Base-by-base conservation (phyloP, 2,888 invertebrate genomes). In the Polydrusus cervinus region DNA sequence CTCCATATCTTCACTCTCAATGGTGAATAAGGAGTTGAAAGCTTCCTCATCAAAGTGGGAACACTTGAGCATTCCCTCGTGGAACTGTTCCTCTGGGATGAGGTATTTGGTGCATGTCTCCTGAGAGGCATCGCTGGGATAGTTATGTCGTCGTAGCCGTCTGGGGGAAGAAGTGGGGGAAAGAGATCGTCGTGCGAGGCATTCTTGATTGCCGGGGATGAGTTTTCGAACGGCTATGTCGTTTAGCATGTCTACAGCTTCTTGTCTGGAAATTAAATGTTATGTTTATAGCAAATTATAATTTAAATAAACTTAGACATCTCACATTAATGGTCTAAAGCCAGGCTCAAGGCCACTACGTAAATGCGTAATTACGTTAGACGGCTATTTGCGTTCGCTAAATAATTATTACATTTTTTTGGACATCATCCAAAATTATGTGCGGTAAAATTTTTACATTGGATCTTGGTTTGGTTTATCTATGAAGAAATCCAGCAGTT, bases 201-300 rank as follows among this genome's bases (percentile, higher is more conserved):
- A 82, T 20, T 82, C 81, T 53, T 80, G 84, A 66, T 83, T 83
- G 81, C 91, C 91, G 3, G 93, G 93, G 9, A 93, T 91, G 78
- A 93, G 89, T 79, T 94, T 92, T 51, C 94, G 90, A 45, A 93
- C 93, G 1, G 95, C 94, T 81, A 95, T 88, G 86, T 95, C 95
- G 84, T 93, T 94, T 64, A 95, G 88, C 93, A 95, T 94, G 81
- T 95, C 94, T 74, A 94, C 92, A 71, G 95, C 95, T 89, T 95
- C 95, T 88, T 94, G 92, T 85, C 94, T 93, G 84, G 14, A 85
- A 71, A 2, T 66, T 55, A 60, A 57, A 57, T 57, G 18, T 14
- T 14, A 6, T 14, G 13, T 45, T 13, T 14, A 40, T 40, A n/a
- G n/a, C n/a, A n/a, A n/a, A n/a, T n/a, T n/a, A n/a, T n/a, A n/a